Evolutionary conservation across 1,140 invertebrate genomes (phyloP), one percentile per base, ranked within the genome.

Genomic region (Camponotus floridanus): DNA sequence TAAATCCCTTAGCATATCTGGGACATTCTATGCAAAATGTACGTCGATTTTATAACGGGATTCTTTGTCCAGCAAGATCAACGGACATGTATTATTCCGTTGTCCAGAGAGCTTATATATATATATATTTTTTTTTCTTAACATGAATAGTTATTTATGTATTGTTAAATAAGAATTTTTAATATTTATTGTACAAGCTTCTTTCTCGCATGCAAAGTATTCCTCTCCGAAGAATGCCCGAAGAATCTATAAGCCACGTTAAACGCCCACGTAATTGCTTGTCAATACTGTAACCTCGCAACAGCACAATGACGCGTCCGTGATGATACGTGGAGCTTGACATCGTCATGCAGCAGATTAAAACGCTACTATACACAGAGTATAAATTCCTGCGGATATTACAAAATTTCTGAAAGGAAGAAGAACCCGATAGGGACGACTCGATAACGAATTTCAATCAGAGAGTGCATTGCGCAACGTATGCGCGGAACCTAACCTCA

Each of bases 201-300:
- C 15, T 45, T n/a, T 73, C 33, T 18, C 48, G 4, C 13, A 18
- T 51, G 18, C 15, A 51, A 51, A 15, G 73, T 51, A 81, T 48
- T 48, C 64, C 39, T 81, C 45, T 15, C 1, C 68, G 55, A 74
- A 74, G 36, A 73, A 83, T 74, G 26, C 33, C 51, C 13, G 68
- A 74, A 61, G 55, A 83, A 74, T 83, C 55, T 83, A 31, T 83
- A 74, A 83, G 79, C 79, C 55, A 83, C 39, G 68, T 74, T 83
- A 73, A 83, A 73, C 68, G 51, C 68, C 39, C 68, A 73, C 55
- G 26, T 83, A 83, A 83, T 83, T 74, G 79, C 79, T 83, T 83
- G 79, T 83, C 79, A 83, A 83, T 83, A 83, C 39, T 62, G 55
- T 83, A 83, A 61, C 68, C n/a, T 83, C 79, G 59, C 79, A 81